Base-by-base conservation (phyloP, 2,797 vertebrate genomes). In the Chromobotia macracanthus region DNA sequence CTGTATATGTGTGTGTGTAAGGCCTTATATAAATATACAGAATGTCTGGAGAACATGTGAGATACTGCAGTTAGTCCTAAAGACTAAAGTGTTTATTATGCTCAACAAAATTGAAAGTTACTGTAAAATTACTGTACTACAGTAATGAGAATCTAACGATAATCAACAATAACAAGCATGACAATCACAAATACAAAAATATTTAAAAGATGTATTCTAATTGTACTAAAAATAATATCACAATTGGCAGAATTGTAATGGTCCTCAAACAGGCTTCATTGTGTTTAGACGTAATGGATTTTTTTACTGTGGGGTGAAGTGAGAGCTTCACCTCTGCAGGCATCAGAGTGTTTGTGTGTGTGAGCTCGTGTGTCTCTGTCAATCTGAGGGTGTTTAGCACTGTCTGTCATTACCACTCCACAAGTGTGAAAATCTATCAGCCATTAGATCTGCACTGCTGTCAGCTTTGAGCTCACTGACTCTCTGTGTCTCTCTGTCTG, bases 401-500 rank as follows among this genome's bases (percentile, higher is more conserved):
- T 64, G 74, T 72, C 80, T 82, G 65, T 84, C 83, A 77, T 75
- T 84, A 72, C 21, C 18, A 64, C 69, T 80, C 80, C 11, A 80
- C 48, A 77, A 75, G 83, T 82, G 80, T 80, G 83, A 84, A 80
- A 84, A 84, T 70, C 80, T 84, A 82, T 84, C 80, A 31, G 46
- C 72, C 63, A 78, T 81, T 61, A 67, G 80, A 73, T 69, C 77
- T 31, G 73, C 28, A 13, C 58, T 65, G 55, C 77, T 82, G 72
- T 82, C 77, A 84, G 80, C 23, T 84, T 41, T 80, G 18, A 61
- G 68, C 69, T 70, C 28, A 38, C 69, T 60, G 70, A 64, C 48
- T 31, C 48, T 77, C 15, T 38, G 66, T 4, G 71, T 80, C 51
- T 61, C 35, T 74, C 61, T 61, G 16, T 74, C 66, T 67, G 65